Percentiles rank a stretch among this genome's conserved stretches.
Conservation (phyloP, 1,140 invertebrate species). For the Drosophila grimshawi region DNA sequence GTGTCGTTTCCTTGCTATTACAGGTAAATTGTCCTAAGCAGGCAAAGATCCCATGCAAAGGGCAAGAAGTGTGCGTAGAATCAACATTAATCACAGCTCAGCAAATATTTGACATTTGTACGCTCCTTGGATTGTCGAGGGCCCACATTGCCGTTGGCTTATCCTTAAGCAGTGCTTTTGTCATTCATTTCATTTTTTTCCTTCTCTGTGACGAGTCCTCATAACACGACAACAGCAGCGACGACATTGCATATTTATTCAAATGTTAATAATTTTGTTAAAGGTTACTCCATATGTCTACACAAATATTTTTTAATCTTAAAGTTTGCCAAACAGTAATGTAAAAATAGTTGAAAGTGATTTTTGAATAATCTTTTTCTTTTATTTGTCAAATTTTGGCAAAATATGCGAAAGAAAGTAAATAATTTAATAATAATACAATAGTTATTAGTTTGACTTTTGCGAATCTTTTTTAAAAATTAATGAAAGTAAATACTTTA, state of each 20-base stretch:
- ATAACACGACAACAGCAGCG: slow-evolving; percentile 12
- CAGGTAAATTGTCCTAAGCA: slow-evolving; percentile 65
- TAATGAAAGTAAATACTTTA: too few species aligned
- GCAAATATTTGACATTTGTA: slow-evolving; percentile 81
- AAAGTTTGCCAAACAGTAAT: background rate
- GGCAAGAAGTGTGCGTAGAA: slow-evolving; percentile 54
- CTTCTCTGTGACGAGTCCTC: slow-evolving; percentile 22
- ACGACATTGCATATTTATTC: slow-evolving; percentile 58
- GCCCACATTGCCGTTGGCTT: slow-evolving; percentile 14
- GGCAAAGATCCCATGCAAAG: slow-evolving; percentile 54
- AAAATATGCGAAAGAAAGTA: too few species aligned
- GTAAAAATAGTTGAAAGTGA: background rate
- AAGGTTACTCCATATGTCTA: slow-evolving; percentile 35
- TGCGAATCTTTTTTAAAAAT: too few species aligned
- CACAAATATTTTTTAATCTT: slow-evolving; percentile 15
- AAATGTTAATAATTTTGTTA: slow-evolving; percentile 70
- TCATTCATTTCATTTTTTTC: slow-evolving; percentile 11
- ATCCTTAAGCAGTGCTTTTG: slow-evolving; percentile 14
- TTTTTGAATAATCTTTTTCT: too few species aligned
- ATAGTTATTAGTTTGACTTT: too few species aligned
- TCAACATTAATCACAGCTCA: slow-evolving; percentile 83
- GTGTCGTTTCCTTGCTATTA: slow-evolving; percentile 19
- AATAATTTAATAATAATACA: too few species aligned
- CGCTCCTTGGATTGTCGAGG: slow-evolving; percentile 36
- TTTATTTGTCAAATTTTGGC: too few species aligned